Evolutionary conservation across 2,888 invertebrate genomes (phyloP), one percentile per base, ranked within the genome.

Genomic region (Mythimna albipuncta): DNA sequence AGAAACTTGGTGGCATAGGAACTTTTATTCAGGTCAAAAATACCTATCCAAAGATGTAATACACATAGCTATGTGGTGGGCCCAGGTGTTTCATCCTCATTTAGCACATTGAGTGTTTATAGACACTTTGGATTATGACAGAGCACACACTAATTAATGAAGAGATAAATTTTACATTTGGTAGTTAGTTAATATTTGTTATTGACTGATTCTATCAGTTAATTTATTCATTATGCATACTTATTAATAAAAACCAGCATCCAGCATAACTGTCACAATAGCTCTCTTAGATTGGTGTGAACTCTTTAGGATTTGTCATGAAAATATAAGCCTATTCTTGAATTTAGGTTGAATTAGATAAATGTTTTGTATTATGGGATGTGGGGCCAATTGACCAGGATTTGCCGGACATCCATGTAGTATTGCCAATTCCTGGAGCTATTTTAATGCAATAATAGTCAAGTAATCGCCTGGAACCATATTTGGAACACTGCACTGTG

Each of bases 361-460:
- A 47, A 13, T 47, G 7, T 19, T 58, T 35, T 13, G 4, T 3
- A 32, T 11, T n/a, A 6, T 44, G 13, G 7, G 19, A 21, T 47
- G 41, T 35, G 13, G 13, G 2, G 35, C 16, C 35, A 10, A 47
- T 35, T 61, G 13, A 6, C 11, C 7, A n/a, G 11, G 55, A 32
- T 21, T 50, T 6, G 0, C 6, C 0, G 1, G 2, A 50, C 0
- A 0, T 54, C 19, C 2, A 63, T 63, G 55, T 72, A 50, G 3
- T 41, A 16, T 57, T 1, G 38, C 38, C 19, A 19, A 44, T 44
- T 69, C 26, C 11, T 52, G 16, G 4, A 16, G n/a, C 11, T 21
- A 32, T 35, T 62, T 19, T 47, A 38, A 55, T 41, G n/a, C n/a
- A 71, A 47, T 71, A n/a, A 55, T 47, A 72, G 26, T 4, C 13